These are phyloP conservation scores for Lepidostoma basale DNA, from an alignment of 1,140 invertebrate genomes.

Conservation along the genomic window DNA sequence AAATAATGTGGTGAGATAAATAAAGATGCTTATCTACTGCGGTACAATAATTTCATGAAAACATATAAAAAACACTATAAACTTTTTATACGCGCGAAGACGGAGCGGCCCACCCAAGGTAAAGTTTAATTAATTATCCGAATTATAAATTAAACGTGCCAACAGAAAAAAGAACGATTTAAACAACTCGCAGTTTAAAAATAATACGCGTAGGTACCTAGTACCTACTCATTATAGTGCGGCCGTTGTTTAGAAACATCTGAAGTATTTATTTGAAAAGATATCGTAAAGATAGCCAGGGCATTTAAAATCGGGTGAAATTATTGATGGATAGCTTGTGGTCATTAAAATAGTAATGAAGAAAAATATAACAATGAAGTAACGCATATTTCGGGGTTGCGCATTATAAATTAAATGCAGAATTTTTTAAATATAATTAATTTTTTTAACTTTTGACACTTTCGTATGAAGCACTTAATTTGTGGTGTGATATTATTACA, in stretches of 20 bases:
- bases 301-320: background rate
- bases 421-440: too few relatives aligned
- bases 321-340: too few relatives aligned
- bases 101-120: slow-evolving; percentile 19
- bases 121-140: slow-evolving; percentile 1
- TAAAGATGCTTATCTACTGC: background rate
- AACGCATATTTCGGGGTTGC: too few relatives aligned
- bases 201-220: background rate
- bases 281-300: background rate
- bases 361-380: too few relatives aligned
- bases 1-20: too few relatives aligned
- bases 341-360: too few relatives aligned
- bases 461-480: too few relatives aligned
- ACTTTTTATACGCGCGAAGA: background rate
- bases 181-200: background rate
- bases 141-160: slow-evolving; percentile 15
- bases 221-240: background rate
- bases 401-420: too few relatives aligned
- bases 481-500: too few relatives aligned
- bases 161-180: background rate
- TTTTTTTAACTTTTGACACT: too few relatives aligned
- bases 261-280: background rate
- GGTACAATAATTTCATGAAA: background rate
- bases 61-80: background rate
- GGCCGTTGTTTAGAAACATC: too few relatives aligned